Evolutionary conservation across 2,797 vertebrate genomes (phyloP).

Genomic region (Valencia hispanica): DNA sequence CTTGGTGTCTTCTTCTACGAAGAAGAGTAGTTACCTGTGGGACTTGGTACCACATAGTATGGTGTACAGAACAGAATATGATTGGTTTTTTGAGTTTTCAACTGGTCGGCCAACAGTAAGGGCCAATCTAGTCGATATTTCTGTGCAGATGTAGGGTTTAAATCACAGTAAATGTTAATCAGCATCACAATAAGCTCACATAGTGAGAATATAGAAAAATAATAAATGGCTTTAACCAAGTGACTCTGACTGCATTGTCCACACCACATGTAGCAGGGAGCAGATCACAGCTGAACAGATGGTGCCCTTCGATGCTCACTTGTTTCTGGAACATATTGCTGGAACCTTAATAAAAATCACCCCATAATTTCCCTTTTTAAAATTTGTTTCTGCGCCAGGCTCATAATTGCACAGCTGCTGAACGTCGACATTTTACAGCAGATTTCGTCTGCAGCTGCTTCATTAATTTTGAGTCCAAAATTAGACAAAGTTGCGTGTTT

Average conservation of each 20-base stretch:
- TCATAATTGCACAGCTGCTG: not conserved
- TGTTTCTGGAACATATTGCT: not conserved
- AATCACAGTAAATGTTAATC: not conserved
- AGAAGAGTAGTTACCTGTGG: too few species aligned
- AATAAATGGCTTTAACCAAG: not conserved
- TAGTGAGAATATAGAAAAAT: not conserved
- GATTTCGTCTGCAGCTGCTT: not conserved
- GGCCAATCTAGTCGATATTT: not conserved
- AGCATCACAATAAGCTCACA: not conserved
- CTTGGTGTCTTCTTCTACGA: too few species aligned
- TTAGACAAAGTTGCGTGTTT: conserved; percentile 1
- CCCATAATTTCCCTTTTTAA: not conserved
- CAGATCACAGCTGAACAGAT: conserved; percentile 1
- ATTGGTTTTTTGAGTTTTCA: not conserved
- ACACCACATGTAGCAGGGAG: not conserved
- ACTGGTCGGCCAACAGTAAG: not conserved
- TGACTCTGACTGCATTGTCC: not conserved
- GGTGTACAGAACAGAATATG: not conserved
- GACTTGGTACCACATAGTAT: not conserved
- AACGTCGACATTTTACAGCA: not conserved
- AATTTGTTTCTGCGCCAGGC: not conserved
- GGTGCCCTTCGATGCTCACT: not conserved
- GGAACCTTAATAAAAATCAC: not conserved
- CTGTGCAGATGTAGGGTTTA: not conserved
- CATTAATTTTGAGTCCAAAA: not conserved